These are phyloP conservation scores for Lampropteryx suffumata DNA, from an alignment of 2,888 invertebrate species.

Conservation along the genomic window DNA sequence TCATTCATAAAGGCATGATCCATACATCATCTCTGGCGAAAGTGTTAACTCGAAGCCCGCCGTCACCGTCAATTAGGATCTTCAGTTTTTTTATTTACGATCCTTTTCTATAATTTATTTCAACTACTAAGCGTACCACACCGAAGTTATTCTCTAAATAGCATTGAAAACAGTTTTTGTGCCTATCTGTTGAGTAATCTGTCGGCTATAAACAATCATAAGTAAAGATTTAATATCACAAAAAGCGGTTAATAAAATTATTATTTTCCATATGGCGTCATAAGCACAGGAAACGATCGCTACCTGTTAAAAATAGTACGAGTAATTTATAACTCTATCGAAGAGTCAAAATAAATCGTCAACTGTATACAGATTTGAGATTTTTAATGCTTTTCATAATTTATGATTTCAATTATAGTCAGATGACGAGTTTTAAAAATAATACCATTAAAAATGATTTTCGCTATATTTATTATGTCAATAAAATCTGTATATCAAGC, in stretches of 20 bases:
- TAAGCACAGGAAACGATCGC: slow-evolving; percentile 40
- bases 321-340: slow-evolving; percentile 52
- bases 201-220: slow-evolving; percentile 39
- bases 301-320: slow-evolving; percentile 42
- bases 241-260: slow-evolving; percentile 19
- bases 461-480: too few species aligned
- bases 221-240: slow-evolving; percentile 32
- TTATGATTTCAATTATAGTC: slow-evolving; percentile 37
- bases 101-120: slow-evolving; percentile 60
- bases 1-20: slow-evolving; percentile 78
- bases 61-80: slow-evolving; percentile 58
- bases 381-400: slow-evolving; percentile 42
- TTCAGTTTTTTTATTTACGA: slow-evolving; percentile 53
- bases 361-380: slow-evolving; percentile 46
- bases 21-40: slow-evolving; percentile 78
- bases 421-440: not conserved
- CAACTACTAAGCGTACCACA: slow-evolving; percentile 40
- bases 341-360: slow-evolving; percentile 49
- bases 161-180: slow-evolving; percentile 39
- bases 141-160: slow-evolving; percentile 46
- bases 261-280: slow-evolving; percentile 15
- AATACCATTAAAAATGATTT: too few species aligned
- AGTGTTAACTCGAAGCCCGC: slow-evolving; percentile 67
- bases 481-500: too few species aligned
- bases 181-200: slow-evolving; percentile 35